These are phyloP conservation scores for Lathronympha strigana DNA, from an alignment of 2,888 invertebrate genomes.

Conservation along the genomic window DNA sequence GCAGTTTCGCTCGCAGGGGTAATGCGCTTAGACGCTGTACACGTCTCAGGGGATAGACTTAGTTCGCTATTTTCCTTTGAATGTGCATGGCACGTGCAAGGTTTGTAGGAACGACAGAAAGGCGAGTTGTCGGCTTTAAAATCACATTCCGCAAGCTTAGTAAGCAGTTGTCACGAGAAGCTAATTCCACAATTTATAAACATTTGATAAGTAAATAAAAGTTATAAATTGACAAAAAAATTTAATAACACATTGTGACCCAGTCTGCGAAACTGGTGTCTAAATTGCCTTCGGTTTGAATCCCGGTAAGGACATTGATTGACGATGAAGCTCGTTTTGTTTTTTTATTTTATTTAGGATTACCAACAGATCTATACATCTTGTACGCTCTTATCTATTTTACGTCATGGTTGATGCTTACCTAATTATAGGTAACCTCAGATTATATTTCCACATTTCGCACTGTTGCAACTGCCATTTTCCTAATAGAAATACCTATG, in stretches of 20 bases:
- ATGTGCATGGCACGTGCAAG: not conserved
- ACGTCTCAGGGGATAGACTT: slow-evolving; percentile 2
- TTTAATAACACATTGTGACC: not conserved
- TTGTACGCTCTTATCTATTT: no score
- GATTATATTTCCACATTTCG: no score
- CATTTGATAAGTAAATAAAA: not conserved
- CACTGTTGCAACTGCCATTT: no score
- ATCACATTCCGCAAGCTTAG: not conserved
- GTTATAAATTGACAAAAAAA: not conserved
- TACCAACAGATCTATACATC: no score
- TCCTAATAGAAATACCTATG: no score
- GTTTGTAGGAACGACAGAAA: not conserved
- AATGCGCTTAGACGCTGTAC: not conserved
- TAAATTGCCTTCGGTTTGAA: no score
- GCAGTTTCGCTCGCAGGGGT: slow-evolving; percentile 1
- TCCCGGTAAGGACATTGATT: no score
- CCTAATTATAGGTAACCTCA: no score
- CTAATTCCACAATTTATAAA: not conserved
- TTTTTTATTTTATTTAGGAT: no score
- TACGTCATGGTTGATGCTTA: no score
- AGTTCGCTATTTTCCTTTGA: slow-evolving; percentile 3
- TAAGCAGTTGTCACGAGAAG: not conserved
- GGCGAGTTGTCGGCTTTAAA: not conserved
- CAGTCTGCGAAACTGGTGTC: not conserved
- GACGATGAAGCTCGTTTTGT: no score